Evolutionary conservation across 30 jellyfish, hydroid and myxozoan species (phyloP).

Genomic region (Turritopsis dohrnii): DNA sequence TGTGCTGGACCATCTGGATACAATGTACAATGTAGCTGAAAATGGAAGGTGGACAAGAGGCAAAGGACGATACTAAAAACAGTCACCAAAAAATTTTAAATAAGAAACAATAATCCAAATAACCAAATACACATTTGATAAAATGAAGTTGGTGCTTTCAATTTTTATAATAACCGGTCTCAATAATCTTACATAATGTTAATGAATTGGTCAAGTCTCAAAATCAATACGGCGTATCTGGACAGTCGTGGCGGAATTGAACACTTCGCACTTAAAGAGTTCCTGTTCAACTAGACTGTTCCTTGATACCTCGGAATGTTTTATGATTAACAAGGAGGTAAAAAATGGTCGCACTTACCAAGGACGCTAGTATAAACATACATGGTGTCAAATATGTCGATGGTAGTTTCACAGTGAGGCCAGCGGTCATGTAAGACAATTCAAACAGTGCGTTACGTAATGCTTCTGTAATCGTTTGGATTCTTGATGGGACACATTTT

Average conservation of each 20-base stretch:
- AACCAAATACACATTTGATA: too few relatives aligned
- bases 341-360: background rate
- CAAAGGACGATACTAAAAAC: too few relatives aligned
- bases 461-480: slow-evolving; percentile 7
- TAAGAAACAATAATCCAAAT: background rate
- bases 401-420: background rate
- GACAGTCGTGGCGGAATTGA: too few relatives aligned
- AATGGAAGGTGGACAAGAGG: too few relatives aligned
- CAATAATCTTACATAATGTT: background rate
- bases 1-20: background rate
- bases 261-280: background rate
- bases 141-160: too few relatives aligned
- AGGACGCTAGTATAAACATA: background rate
- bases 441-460: slow-evolving; percentile 17
- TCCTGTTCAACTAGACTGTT: background rate
- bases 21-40: background rate
- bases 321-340: background rate
- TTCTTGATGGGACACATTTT: background rate
- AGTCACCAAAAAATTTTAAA: background rate
- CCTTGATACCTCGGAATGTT: background rate
- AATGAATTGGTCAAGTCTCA: background rate
- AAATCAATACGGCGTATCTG: too few relatives aligned
- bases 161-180: too few relatives aligned
- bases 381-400: background rate
- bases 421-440: slow-evolving; percentile 7